Base-by-base conservation (phyloP, 2,888 invertebrate genomes). In the Rhopalosiphum nymphaeae region DNA sequence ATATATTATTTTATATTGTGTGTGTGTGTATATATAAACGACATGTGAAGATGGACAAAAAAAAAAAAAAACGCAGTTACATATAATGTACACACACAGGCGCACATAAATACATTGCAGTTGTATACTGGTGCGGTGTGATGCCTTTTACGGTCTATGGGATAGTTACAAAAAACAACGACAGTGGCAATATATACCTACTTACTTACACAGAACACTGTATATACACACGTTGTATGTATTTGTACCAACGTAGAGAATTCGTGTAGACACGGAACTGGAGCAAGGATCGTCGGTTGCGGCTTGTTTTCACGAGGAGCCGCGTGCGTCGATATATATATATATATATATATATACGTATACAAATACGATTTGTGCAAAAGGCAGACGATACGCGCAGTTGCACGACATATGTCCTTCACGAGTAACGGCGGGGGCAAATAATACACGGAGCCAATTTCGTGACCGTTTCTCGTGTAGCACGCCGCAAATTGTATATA, bases 381-480 rank as follows among this genome's bases (percentile, higher is more conserved):
- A 90, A 90, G 85, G 89, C 93, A 93, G 93, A 93, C 93, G 93
- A 93, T 93, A 91, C 91, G 78, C 78, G 78, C 78, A 86, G 86
- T 91, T 42, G 94, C 94, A 94, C 94, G 91, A 94, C 94, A 53
- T 61, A 11, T 53, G 91, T 94, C 91, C 94, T 91, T 91, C 94
- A 91, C 91, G 92, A 67, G 94, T 94, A 94, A 94, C 94, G 87
- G 94, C 91, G 90, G 94, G 89, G 86, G 94, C 94, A 91, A 94
- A 67, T 87, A n/a, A 67, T n/a, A 53, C 67, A 87, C 94, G 91
- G 93, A 91, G 94, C 94, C 94, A 61, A 94, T 94, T 94, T 94
- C 94, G 94, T 94, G 94, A 94, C 94, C 91, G 91, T 94, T 94
- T 91, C 94, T 94, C 94, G 94, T 94, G 91, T 93, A 46, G 57